A percentile compares a stretch with the other conserved stretches of the same genome.
These are phyloP conservation scores for Luidia sarsii DNA, from an alignment of 53 echinoderm and acorn worm genomes.

Conservation along the genomic window DNA sequence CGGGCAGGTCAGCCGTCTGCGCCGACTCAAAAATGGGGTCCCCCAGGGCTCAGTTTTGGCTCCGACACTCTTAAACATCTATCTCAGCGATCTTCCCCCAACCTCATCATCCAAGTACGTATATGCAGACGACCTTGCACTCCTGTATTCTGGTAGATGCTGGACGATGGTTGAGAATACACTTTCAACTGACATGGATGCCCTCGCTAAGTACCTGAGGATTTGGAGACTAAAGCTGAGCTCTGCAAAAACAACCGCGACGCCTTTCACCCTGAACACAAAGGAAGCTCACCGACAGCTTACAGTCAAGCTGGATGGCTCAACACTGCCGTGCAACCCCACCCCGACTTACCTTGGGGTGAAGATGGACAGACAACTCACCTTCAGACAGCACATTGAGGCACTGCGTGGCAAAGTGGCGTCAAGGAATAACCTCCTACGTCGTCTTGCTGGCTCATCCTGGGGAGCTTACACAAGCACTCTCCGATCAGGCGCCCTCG, in stretches of 20 bases:
- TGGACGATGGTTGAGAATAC: conserved; percentile 14
- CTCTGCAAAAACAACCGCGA: conserved; percentile 8
- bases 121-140: conserved; percentile 54
- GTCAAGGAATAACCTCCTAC: conserved; percentile 25
- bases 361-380: conserved; percentile 58
- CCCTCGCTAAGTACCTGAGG: conserved; percentile 21
- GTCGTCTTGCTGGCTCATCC: conserved; percentile 28
- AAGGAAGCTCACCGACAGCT: too few species aligned
- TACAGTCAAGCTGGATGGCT: too few species aligned
- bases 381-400: conserved; percentile 31
- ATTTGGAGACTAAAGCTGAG: conserved; percentile 58
- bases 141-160: not conserved
- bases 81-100: conserved; percentile 32
- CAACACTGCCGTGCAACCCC: conserved; percentile 7
- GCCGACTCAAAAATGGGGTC: conserved; percentile 44
- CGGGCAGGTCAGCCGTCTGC: conserved; percentile 41
- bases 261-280: conserved; percentile 48
- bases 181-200: conserved; percentile 34
- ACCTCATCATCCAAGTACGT: conserved; percentile 35
- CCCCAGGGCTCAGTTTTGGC: conserved; percentile 44
- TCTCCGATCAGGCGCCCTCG: conserved; percentile 18
- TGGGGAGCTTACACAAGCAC: conserved; percentile 45
- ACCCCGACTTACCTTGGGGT: conserved; percentile 56
- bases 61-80: conserved; percentile 31
- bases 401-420: conserved; percentile 38